These are phyloP conservation scores for Labeo rohita DNA, from an alignment of 2,113 vertebrate species.

Conservation along the genomic window DNA sequence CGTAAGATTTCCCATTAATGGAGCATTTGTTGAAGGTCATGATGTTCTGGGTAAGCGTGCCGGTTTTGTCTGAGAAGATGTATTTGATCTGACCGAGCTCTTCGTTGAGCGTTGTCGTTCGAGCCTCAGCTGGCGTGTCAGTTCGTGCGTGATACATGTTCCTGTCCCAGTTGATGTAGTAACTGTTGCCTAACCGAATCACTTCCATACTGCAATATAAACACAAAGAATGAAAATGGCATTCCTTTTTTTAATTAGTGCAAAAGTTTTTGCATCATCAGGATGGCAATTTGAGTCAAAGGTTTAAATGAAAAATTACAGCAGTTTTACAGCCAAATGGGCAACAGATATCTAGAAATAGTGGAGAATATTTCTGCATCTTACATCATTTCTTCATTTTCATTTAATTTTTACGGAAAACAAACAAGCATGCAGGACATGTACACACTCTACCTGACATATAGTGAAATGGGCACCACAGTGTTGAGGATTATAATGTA, in stretches of 20 bases:
- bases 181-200: slow-evolving; percentile 95
- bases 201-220: slow-evolving; percentile 86
- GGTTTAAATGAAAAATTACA: not conserved
- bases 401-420: slow-evolving; percentile 62
- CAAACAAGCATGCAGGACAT: not conserved
- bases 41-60: slow-evolving; percentile 96
- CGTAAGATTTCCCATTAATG: slow-evolving; percentile 87
- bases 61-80: slow-evolving; percentile 96
- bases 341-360: not conserved
- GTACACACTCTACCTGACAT: slow-evolving; percentile 81
- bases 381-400: not conserved
- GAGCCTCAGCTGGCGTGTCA: slow-evolving; percentile 86
- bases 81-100: slow-evolving; percentile 97
- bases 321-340: not conserved
- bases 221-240: not conserved
- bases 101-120: slow-evolving; percentile 95
- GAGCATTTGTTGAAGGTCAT: slow-evolving; percentile 97
- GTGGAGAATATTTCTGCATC: not conserved
- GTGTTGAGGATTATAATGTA: slow-evolving; percentile 98
- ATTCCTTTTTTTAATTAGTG: not conserved
- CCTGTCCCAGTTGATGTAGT: slow-evolving; percentile 95
- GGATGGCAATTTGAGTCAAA: not conserved
- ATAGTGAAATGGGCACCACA: slow-evolving; percentile 95
- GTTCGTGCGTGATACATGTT: slow-evolving; percentile 86
- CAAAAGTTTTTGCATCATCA: not conserved